These are phyloP conservation scores for Tetanocera ferruginea DNA, from an alignment of 2,888 invertebrate genomes.

Conservation along the genomic window DNA sequence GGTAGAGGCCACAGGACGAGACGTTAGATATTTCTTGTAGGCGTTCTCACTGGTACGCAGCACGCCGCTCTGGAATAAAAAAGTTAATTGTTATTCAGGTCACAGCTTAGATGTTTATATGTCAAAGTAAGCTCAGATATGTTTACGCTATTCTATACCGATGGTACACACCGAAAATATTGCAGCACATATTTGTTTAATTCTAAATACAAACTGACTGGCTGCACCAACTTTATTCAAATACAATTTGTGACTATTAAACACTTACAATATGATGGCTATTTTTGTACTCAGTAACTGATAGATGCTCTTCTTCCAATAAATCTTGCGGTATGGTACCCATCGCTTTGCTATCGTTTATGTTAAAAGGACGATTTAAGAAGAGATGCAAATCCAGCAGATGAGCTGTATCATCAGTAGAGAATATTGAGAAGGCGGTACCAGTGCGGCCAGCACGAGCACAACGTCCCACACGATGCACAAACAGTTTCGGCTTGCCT, in stretches of 20 bases:
- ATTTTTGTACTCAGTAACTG: conserved; percentile 81
- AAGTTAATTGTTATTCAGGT: too few relatives aligned
- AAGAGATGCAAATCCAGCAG: conserved; percentile 96
- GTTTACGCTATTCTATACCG: too few relatives aligned
- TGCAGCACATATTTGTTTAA: neutral
- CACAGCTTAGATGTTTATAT: too few relatives aligned
- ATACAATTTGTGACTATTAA: neutral
- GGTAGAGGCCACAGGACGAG: conserved; percentile 88
- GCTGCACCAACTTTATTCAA: neutral
- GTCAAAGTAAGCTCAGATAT: too few relatives aligned
- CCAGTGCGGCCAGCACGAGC: conserved; percentile 95
- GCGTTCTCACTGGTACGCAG: conserved; percentile 86
- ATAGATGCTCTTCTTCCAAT: conserved; percentile 86
- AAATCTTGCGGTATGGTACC: conserved; percentile 86
- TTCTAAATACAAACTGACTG: conserved; percentile 3
- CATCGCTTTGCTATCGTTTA: conserved; percentile 61
- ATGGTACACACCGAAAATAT: too few relatives aligned
- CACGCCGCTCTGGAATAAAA: conserved; percentile 73
- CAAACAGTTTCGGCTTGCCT: conserved; percentile 95
- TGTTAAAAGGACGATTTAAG: conserved; percentile 80
- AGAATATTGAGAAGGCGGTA: conserved; percentile 90
- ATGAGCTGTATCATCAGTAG: conserved; percentile 92
- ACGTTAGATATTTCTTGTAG: conserved; percentile 89
- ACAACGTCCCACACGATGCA: conserved; percentile 98
- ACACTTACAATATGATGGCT: conserved; percentile 81